These are phyloP conservation scores for Manis crassicaudata DNA, from an alignment of 2,797 vertebrate species.

Conservation along the genomic window DNA sequence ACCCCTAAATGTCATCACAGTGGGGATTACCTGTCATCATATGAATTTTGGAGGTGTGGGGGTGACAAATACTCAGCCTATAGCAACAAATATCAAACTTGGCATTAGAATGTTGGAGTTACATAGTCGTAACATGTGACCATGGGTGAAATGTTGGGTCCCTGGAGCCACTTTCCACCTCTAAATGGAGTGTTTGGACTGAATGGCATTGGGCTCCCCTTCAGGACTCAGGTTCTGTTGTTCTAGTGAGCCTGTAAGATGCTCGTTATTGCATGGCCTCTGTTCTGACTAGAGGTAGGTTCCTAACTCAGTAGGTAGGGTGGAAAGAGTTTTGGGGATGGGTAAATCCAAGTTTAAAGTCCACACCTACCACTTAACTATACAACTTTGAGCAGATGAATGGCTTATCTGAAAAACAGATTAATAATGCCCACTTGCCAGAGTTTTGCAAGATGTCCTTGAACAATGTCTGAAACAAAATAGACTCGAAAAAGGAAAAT, in stretches of 20 bases:
- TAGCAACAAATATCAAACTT: background rate
- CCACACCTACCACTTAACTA: background rate
- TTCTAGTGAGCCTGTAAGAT: background rate
- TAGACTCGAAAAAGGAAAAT: background rate
- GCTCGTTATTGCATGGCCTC: background rate
- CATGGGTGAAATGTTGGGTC: background rate
- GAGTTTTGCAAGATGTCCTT: conserved; percentile 16
- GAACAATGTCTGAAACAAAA: conserved; percentile 54
- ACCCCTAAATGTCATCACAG: too few species aligned
- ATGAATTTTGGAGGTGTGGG: background rate
- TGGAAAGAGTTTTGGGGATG: background rate
- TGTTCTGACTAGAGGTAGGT: background rate
- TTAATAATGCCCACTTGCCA: conserved; percentile 29
- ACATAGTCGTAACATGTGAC: background rate
- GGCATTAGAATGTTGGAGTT: background rate
- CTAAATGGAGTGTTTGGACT: background rate
- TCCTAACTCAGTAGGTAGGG: background rate
- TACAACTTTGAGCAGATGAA: conserved; percentile 43
- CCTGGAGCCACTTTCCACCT: background rate
- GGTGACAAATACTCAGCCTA: background rate
- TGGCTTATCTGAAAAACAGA: conserved; percentile 21
- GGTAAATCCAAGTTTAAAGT: conserved; percentile 43
- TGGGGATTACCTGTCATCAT: background rate
- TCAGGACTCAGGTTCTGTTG: too few species aligned
- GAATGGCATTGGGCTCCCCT: background rate